A percentile compares a stretch with the other conserved stretches of the same genome.
These are phyloP conservation scores for Microtus richardsoni DNA, from an alignment of 2,113 vertebrate species.

Conservation along the genomic window DNA sequence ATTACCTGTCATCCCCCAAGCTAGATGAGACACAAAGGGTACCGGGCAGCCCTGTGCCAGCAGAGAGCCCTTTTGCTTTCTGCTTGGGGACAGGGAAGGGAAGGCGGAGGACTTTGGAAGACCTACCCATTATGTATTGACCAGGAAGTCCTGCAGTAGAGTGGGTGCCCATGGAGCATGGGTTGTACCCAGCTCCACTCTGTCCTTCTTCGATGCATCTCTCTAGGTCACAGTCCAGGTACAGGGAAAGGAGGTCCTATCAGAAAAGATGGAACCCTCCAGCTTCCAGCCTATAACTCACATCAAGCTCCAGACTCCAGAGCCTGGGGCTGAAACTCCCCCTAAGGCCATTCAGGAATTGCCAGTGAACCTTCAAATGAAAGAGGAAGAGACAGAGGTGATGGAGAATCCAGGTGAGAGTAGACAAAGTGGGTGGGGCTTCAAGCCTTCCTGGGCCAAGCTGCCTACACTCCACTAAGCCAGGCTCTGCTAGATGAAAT, in stretches of 20 bases:
- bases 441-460: background rate
- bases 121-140: background rate
- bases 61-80: background rate
- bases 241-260: conserved; percentile 72
- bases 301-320: background rate
- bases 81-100: background rate
- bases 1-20: background rate
- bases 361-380: background rate
- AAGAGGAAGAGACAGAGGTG: conserved; percentile 60
- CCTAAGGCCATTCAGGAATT: background rate
- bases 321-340: background rate
- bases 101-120: background rate
- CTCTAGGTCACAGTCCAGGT: conserved; percentile 76
- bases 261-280: conserved; percentile 69
- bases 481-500: background rate
- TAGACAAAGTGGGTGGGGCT: background rate
- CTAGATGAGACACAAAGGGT: background rate
- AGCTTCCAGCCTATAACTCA: conserved; percentile 57
- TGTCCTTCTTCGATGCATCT: conserved; percentile 5
- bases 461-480: background rate
- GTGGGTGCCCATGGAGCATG: background rate
- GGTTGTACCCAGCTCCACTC: background rate
- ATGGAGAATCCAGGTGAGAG: conserved; percentile 68
- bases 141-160: background rate
- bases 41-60: background rate